Evolutionary conservation across 2,888 invertebrate genomes (phyloP).

Genomic region (Chrysolina oricalcia): DNA sequence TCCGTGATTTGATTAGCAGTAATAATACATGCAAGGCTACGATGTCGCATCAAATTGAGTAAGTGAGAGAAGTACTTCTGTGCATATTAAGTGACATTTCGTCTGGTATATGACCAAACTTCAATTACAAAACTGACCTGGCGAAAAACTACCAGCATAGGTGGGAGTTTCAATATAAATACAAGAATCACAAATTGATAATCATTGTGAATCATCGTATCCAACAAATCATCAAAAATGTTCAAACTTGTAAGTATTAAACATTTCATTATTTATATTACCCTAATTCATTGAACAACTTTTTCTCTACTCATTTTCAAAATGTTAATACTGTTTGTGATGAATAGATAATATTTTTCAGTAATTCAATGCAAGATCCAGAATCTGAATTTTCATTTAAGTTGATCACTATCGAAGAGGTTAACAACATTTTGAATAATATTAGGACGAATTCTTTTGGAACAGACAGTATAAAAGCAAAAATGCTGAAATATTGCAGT

Average conservation of each 20-base stretch:
- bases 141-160: not conserved
- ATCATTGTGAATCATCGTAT: constrained; percentile 11
- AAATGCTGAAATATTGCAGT: too few relatives aligned
- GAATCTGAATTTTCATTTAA: too few relatives aligned
- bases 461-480: too few relatives aligned
- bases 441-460: too few relatives aligned
- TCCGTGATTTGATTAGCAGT: constrained; percentile 3
- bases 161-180: constrained; percentile 11
- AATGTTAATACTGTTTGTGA: too few relatives aligned
- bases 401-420: too few relatives aligned
- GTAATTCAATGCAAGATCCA: too few relatives aligned
- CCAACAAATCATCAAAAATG: constrained; percentile 17
- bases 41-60: not conserved
- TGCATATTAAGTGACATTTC: constrained; percentile 4
- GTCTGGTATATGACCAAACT: constrained; percentile 18
- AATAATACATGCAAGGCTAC: not conserved
- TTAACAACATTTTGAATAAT: too few relatives aligned
- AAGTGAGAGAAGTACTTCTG: not conserved
- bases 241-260: constrained; percentile 14
- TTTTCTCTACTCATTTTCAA: too few relatives aligned
- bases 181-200: not conserved
- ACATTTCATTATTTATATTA: too few relatives aligned
- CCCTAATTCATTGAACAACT: too few relatives aligned
- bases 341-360: too few relatives aligned
- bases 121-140: not conserved